Conservation (phyloP, 1,140 invertebrate species). For the Bombus affinis region DNA sequence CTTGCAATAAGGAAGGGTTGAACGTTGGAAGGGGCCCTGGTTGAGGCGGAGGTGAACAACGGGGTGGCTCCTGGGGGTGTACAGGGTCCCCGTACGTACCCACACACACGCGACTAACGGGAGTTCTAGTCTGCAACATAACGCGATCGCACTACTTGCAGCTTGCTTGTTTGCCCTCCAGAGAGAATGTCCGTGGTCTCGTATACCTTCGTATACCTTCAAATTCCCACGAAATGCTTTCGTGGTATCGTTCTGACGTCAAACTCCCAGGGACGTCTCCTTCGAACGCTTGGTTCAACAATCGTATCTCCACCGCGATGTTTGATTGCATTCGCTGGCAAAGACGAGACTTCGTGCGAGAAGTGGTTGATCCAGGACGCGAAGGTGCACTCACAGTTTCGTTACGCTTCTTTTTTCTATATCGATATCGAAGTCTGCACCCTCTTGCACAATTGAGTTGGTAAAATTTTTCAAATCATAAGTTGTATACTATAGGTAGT, state of each 20-base stretch:
- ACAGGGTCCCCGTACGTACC: constrained; percentile 63
- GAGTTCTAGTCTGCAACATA: constrained; percentile 69
- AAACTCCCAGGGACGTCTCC: constrained; percentile 17
- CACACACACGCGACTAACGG: constrained; percentile 55
- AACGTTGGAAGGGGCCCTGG: constrained; percentile 62
- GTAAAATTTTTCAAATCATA: background rate
- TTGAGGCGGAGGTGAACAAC: constrained; percentile 48
- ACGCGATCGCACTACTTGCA: constrained; percentile 73
- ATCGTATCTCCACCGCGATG: background rate
- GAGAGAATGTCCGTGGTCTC: constrained; percentile 64
- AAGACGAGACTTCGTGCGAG: background rate
- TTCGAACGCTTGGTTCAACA: constrained; percentile 25
- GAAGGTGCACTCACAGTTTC: background rate
- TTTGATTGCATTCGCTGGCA: background rate
- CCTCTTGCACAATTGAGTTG: background rate
- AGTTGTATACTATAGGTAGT: background rate
- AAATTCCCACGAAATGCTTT: constrained; percentile 58
- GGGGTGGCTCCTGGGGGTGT: constrained; percentile 53
- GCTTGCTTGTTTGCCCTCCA: constrained; percentile 59
- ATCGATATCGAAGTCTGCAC: background rate
- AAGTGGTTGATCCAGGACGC: background rate
- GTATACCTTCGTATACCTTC: constrained; percentile 62
- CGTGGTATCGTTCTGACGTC: constrained; percentile 53
- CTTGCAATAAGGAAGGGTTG: constrained; percentile 81
- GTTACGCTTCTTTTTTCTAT: background rate